Evolutionary conservation across 2,113 vertebrate species (phyloP).

Genomic region (Gadus chalcogrammus): DNA sequence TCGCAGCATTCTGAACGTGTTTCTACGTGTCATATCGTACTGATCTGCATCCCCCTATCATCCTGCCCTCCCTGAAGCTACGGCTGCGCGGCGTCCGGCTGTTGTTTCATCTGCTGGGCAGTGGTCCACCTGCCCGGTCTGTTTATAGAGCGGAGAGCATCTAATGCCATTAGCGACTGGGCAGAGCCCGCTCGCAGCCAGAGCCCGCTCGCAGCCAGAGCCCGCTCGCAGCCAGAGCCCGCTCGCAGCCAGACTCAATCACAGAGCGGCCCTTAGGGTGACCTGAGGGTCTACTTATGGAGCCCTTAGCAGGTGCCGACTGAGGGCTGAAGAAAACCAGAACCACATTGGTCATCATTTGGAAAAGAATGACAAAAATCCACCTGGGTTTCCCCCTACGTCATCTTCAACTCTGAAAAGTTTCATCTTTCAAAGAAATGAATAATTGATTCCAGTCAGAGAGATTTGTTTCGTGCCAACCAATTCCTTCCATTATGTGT

Average conservation of each 20-base stretch:
- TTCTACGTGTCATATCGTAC: too few species aligned
- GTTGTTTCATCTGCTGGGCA: conserved; percentile 14
- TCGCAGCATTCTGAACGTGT: too few species aligned
- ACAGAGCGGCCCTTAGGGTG: conserved; percentile 45
- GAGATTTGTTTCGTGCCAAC: not conserved
- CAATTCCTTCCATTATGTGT: too few species aligned
- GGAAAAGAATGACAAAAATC: conserved; percentile 13
- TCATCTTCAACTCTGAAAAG: not conserved
- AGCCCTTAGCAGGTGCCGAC: not conserved
- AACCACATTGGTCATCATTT: conserved; percentile 23
- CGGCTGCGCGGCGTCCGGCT: not conserved
- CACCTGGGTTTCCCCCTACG: not conserved
- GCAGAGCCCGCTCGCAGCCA: too few species aligned
- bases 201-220: too few species aligned
- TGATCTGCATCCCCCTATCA: too few species aligned
- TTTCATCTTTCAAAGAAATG: not conserved
- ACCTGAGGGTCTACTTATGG: conserved; percentile 13
- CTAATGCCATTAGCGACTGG: conserved; percentile 54
- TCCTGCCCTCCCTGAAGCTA: too few species aligned
- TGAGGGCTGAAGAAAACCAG: not conserved
- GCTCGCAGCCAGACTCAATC: conserved; percentile 52
- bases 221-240: not conserved
- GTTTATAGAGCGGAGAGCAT: conserved; percentile 36
- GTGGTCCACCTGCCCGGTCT: not conserved
- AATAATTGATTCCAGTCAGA: not conserved